Conservation (phyloP, 2,888 invertebrate genomes). For the Axea sp. region DNA sequence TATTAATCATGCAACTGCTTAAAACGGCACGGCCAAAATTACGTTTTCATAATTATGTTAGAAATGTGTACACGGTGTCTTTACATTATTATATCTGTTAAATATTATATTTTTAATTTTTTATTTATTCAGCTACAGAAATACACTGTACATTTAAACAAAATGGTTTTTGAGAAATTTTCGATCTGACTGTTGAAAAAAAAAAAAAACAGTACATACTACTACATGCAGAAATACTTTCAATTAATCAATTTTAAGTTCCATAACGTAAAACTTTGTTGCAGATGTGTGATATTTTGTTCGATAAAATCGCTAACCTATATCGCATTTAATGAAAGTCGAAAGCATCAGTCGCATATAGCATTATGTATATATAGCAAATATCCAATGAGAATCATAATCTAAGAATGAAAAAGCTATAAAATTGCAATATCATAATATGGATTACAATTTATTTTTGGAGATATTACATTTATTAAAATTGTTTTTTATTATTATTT, state of each 20-base stretch:
- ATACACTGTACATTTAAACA: background rate
- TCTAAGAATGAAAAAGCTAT: slow-evolving; percentile 58
- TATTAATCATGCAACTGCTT: slow-evolving; percentile 21
- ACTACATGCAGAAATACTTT: slow-evolving; percentile 38
- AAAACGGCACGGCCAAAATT: slow-evolving; percentile 19
- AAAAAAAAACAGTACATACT: too few relatives aligned
- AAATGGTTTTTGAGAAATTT: too few relatives aligned
- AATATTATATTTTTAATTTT: slow-evolving; percentile 18
- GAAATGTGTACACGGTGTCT: slow-evolving; percentile 17
- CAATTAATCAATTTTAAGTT: slow-evolving; percentile 38
- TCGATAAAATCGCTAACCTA: slow-evolving; percentile 30
- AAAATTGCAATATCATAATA: background rate
- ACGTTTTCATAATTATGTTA: slow-evolving; percentile 26
- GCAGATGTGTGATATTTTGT: slow-evolving; percentile 41
- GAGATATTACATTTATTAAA: too few relatives aligned
- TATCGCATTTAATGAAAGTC: slow-evolving; percentile 14
- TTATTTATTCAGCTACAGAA: slow-evolving; percentile 9
- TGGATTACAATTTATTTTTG: too few relatives aligned
- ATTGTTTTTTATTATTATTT: too few relatives aligned
- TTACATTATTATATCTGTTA: slow-evolving; percentile 6
- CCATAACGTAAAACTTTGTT: background rate
- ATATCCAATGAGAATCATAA: slow-evolving; percentile 20
- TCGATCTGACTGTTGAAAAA: background rate
- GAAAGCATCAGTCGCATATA: background rate
- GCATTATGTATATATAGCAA: slow-evolving; percentile 43